phyloP scores from a whole-genome alignment of 2,113 vertebrate genomes.

The Plectropomus leopardus region DNA sequence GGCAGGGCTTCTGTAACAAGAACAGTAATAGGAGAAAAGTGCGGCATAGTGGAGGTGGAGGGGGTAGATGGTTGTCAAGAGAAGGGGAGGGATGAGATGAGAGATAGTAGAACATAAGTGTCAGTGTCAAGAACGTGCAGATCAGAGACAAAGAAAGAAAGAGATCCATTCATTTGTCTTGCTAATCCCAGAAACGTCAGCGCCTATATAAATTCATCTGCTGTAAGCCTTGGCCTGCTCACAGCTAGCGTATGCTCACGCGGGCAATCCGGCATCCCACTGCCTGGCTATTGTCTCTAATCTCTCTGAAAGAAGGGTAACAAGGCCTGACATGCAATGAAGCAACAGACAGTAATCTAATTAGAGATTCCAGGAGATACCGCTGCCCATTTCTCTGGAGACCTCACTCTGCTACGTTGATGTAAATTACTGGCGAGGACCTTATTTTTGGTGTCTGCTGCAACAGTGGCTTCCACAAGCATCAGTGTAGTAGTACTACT shows the following conservation, averaged over 20 bases:
- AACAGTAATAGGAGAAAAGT: slow-evolving; percentile 25
- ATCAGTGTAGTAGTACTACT: slow-evolving; percentile 26
- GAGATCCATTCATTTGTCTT: slow-evolving; percentile 54
- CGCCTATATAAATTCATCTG: slow-evolving; percentile 65
- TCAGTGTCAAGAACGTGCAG: slow-evolving; percentile 51
- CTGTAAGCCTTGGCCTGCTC: slow-evolving; percentile 47
- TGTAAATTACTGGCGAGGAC: slow-evolving; percentile 83
- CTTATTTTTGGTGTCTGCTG: slow-evolving; percentile 80
- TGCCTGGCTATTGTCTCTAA: slow-evolving; percentile 82
- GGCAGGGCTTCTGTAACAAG: slow-evolving; percentile 85
- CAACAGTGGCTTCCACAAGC: slow-evolving; percentile 69
- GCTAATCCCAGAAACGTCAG: slow-evolving; percentile 59
- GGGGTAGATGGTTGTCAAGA: slow-evolving; percentile 32
- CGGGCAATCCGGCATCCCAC: slow-evolving; percentile 53
- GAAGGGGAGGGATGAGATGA: slow-evolving; percentile 27
- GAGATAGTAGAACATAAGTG: slow-evolving; percentile 31
- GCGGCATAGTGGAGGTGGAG: not conserved
- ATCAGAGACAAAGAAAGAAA: slow-evolving; percentile 55
- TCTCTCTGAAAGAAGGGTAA: slow-evolving; percentile 83
- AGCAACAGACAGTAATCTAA: slow-evolving; percentile 87
- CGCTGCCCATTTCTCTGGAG: slow-evolving; percentile 77
- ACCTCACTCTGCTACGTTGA: slow-evolving; percentile 76
- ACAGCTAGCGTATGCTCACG: slow-evolving; percentile 51
- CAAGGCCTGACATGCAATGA: slow-evolving; percentile 85
- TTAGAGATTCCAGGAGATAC: slow-evolving; percentile 87